Evolutionary conservation across 2,888 invertebrate genomes (phyloP).

Genomic region (Agrotis exclamationis): DNA sequence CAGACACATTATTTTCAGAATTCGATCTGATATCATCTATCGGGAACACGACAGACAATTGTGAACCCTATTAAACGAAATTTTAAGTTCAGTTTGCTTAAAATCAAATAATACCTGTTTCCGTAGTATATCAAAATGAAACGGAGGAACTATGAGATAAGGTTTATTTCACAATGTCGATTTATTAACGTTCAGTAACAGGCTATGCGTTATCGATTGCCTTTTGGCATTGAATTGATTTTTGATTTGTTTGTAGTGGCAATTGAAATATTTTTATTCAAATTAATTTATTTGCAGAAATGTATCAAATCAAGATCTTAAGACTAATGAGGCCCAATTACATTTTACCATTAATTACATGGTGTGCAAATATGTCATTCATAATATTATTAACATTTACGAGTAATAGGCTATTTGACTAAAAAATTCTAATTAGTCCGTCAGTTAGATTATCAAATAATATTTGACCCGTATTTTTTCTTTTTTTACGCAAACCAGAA

Average conservation of each 20-base stretch:
- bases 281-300: no score
- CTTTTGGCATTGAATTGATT: constrained; percentile 66
- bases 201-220: constrained; percentile 50
- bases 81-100: not conserved
- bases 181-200: constrained; percentile 54
- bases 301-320: no score
- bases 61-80: accelerated
- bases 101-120: not conserved
- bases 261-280: not conserved
- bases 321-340: no score
- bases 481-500: no score
- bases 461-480: no score
- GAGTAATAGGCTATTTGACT: no score
- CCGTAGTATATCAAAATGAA: not conserved
- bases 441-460: no score
- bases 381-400: no score
- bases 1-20: constrained; percentile 19
- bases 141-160: accelerated
- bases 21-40: constrained; percentile 27
- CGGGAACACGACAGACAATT: not conserved
- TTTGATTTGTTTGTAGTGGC: constrained; percentile 60
- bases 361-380: no score
- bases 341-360: no score
- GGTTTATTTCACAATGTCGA: constrained; percentile 1
- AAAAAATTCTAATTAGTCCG: no score